Conservation (phyloP, 2,888 invertebrate species). For the Agriotes lineatus region DNA sequence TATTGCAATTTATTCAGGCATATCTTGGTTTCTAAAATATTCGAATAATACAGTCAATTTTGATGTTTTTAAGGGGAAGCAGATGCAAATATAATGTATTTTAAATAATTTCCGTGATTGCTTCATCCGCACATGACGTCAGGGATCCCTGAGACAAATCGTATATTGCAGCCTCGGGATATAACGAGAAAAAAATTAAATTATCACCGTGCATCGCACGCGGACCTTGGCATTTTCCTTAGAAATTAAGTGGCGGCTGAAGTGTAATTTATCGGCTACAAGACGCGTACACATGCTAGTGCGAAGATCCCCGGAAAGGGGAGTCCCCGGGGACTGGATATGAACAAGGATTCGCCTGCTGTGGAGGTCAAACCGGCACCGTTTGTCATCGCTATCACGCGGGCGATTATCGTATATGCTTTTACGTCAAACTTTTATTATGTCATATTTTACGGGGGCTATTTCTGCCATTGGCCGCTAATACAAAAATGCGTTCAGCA, state of each 20-base stretch:
- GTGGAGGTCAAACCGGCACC: conserved; percentile 16
- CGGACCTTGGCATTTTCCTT: conserved; percentile 16
- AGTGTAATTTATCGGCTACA: conserved; percentile 14
- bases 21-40: too few species aligned
- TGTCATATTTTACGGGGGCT: conserved; percentile 1
- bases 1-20: too few species aligned
- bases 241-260: conserved; percentile 3
- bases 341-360: conserved; percentile 1
- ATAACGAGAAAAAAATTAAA: conserved; percentile 21
- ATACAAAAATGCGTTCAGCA: background rate
- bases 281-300: conserved; percentile 17
- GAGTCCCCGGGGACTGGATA: background rate
- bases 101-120: too few species aligned
- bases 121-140: too few species aligned
- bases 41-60: too few species aligned
- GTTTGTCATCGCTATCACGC: conserved; percentile 26
- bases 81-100: too few species aligned
- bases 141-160: too few species aligned
- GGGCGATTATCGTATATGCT: conserved; percentile 23
- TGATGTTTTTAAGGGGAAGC: too few species aligned
- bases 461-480: background rate
- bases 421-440: conserved; percentile 25
- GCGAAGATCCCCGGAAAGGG: background rate
- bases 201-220: conserved; percentile 1
- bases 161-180: conserved; percentile 2